Percentiles rank a stretch among this genome's conserved stretches.
phyloP scores from a whole-genome alignment of 2,113 vertebrate species.

The Chloropsis hardwickii region DNA sequence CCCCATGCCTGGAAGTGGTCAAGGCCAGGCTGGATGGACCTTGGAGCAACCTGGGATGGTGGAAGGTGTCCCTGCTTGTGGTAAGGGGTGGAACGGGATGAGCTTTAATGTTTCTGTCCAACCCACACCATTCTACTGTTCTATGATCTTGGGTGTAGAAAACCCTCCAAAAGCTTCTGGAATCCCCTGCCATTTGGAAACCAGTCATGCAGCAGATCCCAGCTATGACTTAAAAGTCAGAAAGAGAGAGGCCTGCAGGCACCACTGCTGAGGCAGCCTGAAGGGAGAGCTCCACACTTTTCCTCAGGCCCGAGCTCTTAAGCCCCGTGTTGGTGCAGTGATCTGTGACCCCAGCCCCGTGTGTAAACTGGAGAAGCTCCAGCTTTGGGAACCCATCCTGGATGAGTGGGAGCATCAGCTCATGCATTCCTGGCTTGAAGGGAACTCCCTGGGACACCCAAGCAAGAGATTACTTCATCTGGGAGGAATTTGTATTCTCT shows the following conservation, averaged over 20 bases:
- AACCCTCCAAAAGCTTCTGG: neutral
- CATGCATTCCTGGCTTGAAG: neutral
- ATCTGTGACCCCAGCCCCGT: neutral
- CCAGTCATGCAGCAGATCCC: neutral
- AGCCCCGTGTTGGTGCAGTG: neutral
- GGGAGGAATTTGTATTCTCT: neutral
- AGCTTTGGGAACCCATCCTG: neutral
- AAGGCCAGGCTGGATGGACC: accelerated
- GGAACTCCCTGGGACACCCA: neutral
- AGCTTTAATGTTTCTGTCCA: neutral
- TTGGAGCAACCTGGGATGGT: neutral
- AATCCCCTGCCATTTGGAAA: neutral
- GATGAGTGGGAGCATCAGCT: neutral
- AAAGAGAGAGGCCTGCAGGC: neutral
- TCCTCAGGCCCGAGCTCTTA: neutral
- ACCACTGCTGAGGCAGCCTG: neutral
- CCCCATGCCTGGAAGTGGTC: neutral
- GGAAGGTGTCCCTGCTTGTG: neutral
- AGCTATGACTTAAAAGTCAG: neutral
- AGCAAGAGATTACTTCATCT: neutral
- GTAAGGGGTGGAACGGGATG: accelerated
- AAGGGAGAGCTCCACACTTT: neutral
- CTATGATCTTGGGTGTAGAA: neutral
- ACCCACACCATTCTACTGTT: neutral
- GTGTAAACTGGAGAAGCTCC: neutral